phyloP scores from a whole-genome alignment of 2,888 invertebrate genomes.

The Drosophila borborema region DNA sequence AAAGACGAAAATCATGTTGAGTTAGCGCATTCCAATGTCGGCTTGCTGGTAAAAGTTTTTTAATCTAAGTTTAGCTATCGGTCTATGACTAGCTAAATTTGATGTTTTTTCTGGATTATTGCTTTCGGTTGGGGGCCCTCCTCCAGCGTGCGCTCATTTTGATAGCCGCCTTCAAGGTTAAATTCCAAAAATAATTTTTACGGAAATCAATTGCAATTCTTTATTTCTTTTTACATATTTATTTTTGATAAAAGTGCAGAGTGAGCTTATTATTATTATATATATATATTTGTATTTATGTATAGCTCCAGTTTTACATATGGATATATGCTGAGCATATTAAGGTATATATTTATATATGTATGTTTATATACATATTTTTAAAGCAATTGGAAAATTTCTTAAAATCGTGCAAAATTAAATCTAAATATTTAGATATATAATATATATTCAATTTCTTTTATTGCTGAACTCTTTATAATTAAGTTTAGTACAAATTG shows the following conservation, averaged over 20 bases:
- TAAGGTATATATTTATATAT: conserved; percentile 6
- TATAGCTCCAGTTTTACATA: conserved; percentile 7
- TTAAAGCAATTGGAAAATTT: conserved; percentile 5
- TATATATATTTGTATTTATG: conserved; percentile 7
- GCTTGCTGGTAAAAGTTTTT: neutral
- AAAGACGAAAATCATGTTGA: neutral
- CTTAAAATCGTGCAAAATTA: conserved; percentile 50
- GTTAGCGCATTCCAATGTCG: neutral
- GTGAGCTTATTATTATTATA: conserved; percentile 17
- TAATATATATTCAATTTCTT: neutral
- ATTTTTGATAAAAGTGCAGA: conserved; percentile 39
- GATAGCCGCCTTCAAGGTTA: neutral
- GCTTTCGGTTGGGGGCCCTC: conserved; percentile 1
- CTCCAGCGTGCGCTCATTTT: neutral
- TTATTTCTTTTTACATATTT: conserved; percentile 18
- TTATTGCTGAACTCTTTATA: neutral
- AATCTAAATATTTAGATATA: conserved; percentile 13
- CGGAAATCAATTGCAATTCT: neutral
- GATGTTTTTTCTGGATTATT: neutral
- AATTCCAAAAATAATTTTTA: neutral
- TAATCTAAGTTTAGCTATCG: neutral
- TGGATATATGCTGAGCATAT: neutral
- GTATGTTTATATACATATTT: conserved; percentile 2
- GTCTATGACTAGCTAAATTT: neutral
- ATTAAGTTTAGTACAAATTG: neutral